These are phyloP conservation scores for Mus minutoides DNA, from an alignment of 2,797 vertebrate genomes.

Conservation along the genomic window DNA sequence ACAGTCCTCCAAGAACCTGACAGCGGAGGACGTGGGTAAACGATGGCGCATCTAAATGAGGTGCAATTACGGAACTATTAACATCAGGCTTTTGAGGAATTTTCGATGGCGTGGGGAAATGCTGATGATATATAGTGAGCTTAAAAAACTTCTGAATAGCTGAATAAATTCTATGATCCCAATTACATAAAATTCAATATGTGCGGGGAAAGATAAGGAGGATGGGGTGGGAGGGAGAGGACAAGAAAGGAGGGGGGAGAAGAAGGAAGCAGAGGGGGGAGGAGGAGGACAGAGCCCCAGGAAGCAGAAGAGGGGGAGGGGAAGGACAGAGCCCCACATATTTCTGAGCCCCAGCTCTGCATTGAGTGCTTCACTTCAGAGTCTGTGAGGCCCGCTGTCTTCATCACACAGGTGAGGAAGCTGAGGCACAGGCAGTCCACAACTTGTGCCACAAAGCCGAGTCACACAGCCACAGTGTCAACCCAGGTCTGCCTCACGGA, in stretches of 20 bases:
- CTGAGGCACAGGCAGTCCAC: background rate
- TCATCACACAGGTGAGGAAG: background rate
- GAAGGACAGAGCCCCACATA: background rate
- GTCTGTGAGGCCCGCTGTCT: accelerated
- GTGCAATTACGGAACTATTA: conserved; percentile 65
- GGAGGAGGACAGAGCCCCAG: background rate
- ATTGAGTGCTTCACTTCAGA: too few species aligned
- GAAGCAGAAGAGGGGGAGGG: background rate
- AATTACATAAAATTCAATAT: conserved; percentile 72
- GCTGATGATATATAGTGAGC: conserved; percentile 71
- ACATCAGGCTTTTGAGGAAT: conserved; percentile 75
- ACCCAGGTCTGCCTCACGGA: background rate
- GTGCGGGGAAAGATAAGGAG: conserved; percentile 39
- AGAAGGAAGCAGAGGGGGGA: background rate
- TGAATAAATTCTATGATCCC: conserved; percentile 68
- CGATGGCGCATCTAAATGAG: conserved; percentile 54
- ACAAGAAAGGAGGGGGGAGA: background rate
- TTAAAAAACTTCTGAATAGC: conserved; percentile 66
- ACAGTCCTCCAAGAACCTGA: background rate
- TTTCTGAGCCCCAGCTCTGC: too few species aligned
- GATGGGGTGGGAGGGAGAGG: background rate
- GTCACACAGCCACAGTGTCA: background rate
- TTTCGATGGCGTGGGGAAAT: conserved; percentile 65
- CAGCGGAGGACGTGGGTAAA: background rate
- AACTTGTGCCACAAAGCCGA: background rate